A percentile compares a stretch with the other conserved stretches of the same genome.
Evolutionary conservation across 2,113 vertebrate species (phyloP).

Genomic region (Nesogale talazaci): DNA sequence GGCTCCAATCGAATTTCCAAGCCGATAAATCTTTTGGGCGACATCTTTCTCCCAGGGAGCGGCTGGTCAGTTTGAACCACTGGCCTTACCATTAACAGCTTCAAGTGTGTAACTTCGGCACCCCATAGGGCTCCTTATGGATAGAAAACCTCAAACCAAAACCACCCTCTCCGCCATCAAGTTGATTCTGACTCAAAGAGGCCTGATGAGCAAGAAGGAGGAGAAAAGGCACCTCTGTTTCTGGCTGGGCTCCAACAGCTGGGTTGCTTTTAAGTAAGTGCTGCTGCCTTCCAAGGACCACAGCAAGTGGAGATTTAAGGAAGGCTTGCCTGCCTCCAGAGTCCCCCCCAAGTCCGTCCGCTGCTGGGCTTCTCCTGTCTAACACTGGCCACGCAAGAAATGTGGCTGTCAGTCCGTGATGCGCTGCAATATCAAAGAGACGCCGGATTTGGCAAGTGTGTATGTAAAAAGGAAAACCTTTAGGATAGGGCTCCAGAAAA

Average conservation of each 20-base stretch:
- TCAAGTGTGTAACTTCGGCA: background rate
- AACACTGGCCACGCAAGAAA: fast-evolving
- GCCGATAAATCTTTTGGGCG: too few relatives aligned
- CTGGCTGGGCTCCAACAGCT: background rate
- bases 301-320: background rate
- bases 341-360: background rate
- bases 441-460: background rate
- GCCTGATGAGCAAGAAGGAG: background rate
- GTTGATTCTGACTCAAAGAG: background rate
- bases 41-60: background rate
- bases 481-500: background rate
- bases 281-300: background rate
- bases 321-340: background rate
- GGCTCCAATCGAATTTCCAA: too few relatives aligned
- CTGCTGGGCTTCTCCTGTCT: background rate
- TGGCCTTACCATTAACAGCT: background rate
- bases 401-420: background rate
- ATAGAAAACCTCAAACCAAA: background rate
- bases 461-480: background rate
- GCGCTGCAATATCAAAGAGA: background rate
- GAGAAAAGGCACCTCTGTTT: background rate
- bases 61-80: background rate
- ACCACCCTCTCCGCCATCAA: background rate
- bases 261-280: background rate
- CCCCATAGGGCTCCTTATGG: background rate